Base-by-base conservation (phyloP, 2,797 vertebrate species). In the Alcedo atthis region DNA sequence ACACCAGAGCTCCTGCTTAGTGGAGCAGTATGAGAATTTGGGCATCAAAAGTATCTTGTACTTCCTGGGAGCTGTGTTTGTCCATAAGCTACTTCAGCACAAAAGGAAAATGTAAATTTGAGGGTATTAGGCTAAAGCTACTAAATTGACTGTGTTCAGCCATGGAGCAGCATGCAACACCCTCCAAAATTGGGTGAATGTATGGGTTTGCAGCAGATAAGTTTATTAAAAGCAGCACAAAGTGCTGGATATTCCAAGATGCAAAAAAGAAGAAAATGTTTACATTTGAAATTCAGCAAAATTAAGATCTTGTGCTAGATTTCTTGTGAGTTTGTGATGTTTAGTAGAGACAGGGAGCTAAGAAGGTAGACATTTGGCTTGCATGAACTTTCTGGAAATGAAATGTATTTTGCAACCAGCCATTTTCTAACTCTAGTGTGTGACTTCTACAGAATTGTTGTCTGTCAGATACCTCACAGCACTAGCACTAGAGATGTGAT, bases 371-470 rank as follows among this genome's bases (percentile, higher is more conserved):
- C 7, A 1, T 78, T 78, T 58, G 42, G 71, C 54, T 71, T 91
- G n/a, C 19, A 4, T 66, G 25, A 45, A 12, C 30, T 28, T 83
- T 66, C 26, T 69, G 63, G 62, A 84, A 81, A 68, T 33, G 6
- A 75, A 45, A 43, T 15, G 10, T 64, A 9, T 77, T 61, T 76
- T 30, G 12, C 46, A 26, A 67, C 55, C 9, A 17, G 71, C n/a
- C 45, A 20, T 30, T 94, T 85, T 78, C 8, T 91, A 86, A 94
- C 74, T 79, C 51, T 5, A 32, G 53, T 26, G 15, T 74, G 54
- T 90, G 28, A 78, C 85, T 96, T 83, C 78, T 53, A 76, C 90
- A 98, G 98, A 94, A 89, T 76, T 75, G 89, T 91, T 81, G 81
- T 90, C 24, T 92, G 94, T 64, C 82, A 90, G 70, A 97, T 85